A percentile compares a stretch with the other conserved stretches of the same genome.
Evolutionary conservation across 2,888 invertebrate genomes (phyloP).

Genomic region (Lasioglossum marginatum): DNA sequence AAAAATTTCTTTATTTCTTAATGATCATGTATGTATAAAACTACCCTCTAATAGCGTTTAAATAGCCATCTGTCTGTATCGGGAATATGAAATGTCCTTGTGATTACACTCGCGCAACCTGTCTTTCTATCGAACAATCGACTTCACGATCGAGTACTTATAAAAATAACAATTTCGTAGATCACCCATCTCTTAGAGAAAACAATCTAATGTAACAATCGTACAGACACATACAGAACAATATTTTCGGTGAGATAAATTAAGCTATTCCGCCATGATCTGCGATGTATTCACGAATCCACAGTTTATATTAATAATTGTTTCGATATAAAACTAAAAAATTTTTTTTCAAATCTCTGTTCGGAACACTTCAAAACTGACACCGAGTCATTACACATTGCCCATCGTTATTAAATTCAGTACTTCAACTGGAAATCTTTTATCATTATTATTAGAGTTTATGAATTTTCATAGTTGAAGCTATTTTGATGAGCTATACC

Average conservation of each 20-base stretch:
- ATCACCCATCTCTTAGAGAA: conserved; percentile 1
- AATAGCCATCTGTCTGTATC: conserved; percentile 73
- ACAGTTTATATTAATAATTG: not conserved
- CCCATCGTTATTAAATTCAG: not conserved
- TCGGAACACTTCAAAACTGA: not conserved
- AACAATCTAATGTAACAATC: conserved; percentile 14
- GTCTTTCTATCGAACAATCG: conserved; percentile 52
- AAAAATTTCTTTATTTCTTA: conserved; percentile 80
- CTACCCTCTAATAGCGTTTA: conserved; percentile 76
- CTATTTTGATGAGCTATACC: not conserved
- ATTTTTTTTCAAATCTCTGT: not conserved
- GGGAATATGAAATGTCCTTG: conserved; percentile 70
- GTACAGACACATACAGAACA: conserved; percentile 17
- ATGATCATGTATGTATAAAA: conserved; percentile 81
- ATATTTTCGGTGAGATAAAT: conserved; percentile 2
- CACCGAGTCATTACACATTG: conserved; percentile 4
- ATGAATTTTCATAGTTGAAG: conserved; percentile 70
- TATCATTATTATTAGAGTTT: conserved; percentile 67
- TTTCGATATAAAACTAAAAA: not conserved
- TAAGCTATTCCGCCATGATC: conserved; percentile 43
- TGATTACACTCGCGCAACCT: conserved; percentile 51
- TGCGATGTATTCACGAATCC: conserved; percentile 24
- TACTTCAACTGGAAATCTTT: conserved; percentile 37
- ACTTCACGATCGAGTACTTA: conserved; percentile 42
- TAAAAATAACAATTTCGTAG: conserved; percentile 20